phyloP scores from a whole-genome alignment of 2,113 vertebrate genomes.

The Channa maculata region DNA sequence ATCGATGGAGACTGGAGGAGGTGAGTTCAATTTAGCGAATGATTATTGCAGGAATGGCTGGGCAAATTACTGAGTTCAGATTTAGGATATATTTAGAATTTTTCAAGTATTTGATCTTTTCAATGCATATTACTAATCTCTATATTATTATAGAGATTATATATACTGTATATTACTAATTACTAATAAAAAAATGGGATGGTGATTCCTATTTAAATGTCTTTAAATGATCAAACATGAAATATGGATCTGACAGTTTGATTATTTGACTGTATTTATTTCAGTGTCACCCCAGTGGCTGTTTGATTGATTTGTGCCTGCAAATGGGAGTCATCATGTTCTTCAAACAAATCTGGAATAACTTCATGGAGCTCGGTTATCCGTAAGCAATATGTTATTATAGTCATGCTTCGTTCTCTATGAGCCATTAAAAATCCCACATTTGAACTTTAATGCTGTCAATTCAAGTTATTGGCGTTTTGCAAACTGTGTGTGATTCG shows the following conservation, averaged over 20 bases:
- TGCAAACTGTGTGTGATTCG: slow-evolving; percentile 12
- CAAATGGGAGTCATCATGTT: slow-evolving; percentile 99
- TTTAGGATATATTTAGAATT: slow-evolving; percentile 36
- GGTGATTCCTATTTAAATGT: slow-evolving; percentile 2
- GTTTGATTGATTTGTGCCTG: slow-evolving; percentile 98
- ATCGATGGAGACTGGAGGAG: slow-evolving; percentile 98
- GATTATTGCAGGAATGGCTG: slow-evolving; percentile 35
- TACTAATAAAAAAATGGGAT: slow-evolving; percentile 32
- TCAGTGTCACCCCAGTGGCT: slow-evolving; percentile 98
- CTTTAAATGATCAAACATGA: slow-evolving; percentile 25
- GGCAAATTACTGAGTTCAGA: slow-evolving; percentile 30
- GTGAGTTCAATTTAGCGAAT: slow-evolving; percentile 82
- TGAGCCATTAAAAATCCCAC: slow-evolving; percentile 8
- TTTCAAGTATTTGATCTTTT: slow-evolving; percentile 33
- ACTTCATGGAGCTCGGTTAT: slow-evolving; percentile 98
- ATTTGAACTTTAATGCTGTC: neutral
- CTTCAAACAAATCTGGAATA: slow-evolving; percentile 99
- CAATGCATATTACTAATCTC: neutral
- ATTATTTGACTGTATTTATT: slow-evolving; percentile 26
- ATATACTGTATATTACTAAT: slow-evolving; percentile 7
- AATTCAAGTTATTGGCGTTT: slow-evolving; percentile 33
- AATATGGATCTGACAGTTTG: slow-evolving; percentile 40
- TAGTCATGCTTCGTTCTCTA: slow-evolving; percentile 6
- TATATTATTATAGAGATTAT: too few species aligned
- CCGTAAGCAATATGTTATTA: slow-evolving; percentile 84